Conservation (phyloP, 2,113 vertebrate species). For the Sinocyclocheilus maitianheensis region DNA sequence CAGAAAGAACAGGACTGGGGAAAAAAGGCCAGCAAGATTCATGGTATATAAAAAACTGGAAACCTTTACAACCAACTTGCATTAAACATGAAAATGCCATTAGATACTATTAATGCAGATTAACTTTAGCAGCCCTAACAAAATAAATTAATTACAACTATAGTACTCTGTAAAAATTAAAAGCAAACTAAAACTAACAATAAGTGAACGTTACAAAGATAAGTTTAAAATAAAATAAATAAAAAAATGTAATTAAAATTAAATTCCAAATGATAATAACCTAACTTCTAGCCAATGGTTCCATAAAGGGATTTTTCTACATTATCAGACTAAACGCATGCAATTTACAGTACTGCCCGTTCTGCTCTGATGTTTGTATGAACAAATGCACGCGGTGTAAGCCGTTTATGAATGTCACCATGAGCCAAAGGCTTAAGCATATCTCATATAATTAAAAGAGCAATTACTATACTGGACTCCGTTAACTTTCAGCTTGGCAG, state of each 20-base stretch:
- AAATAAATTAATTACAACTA: neutral
- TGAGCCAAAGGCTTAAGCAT: constrained; percentile 52
- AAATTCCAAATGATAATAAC: neutral
- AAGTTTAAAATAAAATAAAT: neutral
- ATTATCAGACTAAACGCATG: neutral
- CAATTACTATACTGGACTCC: constrained; percentile 53
- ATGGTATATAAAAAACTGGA: neutral
- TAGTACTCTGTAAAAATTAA: neutral
- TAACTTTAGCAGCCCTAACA: neutral
- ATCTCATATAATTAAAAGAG: constrained; percentile 55
- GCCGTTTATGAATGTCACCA: constrained; percentile 52
- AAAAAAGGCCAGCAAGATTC: neutral
- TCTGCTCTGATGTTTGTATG: neutral
- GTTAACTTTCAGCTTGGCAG: constrained; percentile 41
- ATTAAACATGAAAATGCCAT: neutral
- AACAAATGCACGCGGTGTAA: constrained; percentile 41
- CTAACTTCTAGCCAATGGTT: neutral
- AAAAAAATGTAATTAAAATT: too few relatives aligned
- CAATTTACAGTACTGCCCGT: neutral
- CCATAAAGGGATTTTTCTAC: neutral
- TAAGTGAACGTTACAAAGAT: neutral
- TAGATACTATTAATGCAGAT: neutral
- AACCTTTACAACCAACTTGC: neutral
- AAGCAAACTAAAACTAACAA: neutral
- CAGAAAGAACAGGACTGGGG: neutral